Conservation (phyloP, 2,797 vertebrate genomes). For the Loriculus beryllinus region DNA sequence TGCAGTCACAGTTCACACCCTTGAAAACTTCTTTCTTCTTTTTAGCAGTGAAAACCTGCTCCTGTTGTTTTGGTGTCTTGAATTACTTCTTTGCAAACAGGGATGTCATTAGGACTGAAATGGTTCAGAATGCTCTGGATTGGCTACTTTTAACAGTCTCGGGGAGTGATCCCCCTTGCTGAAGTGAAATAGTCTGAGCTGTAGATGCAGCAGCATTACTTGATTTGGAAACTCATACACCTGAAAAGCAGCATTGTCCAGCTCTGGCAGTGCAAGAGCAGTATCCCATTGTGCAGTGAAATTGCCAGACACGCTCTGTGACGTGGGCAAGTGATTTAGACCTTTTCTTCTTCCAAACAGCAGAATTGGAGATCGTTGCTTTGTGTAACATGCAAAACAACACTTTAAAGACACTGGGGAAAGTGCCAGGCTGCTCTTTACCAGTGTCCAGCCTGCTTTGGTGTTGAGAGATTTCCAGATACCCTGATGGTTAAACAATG, state of each 20-base stretch:
- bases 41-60: neutral
- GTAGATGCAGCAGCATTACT: neutral
- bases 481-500: neutral
- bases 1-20: neutral
- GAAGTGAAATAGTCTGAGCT: neutral
- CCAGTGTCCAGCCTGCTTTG: neutral
- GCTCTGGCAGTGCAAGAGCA: neutral
- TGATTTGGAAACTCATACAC: neutral
- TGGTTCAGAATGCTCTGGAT: neutral
- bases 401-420: neutral
- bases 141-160: neutral
- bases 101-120: neutral
- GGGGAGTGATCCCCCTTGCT: neutral
- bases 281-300: neutral
- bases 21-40: neutral
- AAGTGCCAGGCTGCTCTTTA: conserved; percentile 1
- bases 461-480: neutral
- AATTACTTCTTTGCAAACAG: neutral
- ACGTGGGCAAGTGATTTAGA: neutral
- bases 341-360: neutral
- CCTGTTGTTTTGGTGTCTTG: neutral
- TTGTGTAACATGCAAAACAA: neutral
- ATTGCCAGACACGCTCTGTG: neutral
- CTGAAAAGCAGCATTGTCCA: neutral
- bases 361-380: neutral